Percentiles rank a stretch among this genome's conserved stretches.
phyloP scores from a whole-genome alignment of 2,113 vertebrate species.

The Thryonomys swinderianus region DNA sequence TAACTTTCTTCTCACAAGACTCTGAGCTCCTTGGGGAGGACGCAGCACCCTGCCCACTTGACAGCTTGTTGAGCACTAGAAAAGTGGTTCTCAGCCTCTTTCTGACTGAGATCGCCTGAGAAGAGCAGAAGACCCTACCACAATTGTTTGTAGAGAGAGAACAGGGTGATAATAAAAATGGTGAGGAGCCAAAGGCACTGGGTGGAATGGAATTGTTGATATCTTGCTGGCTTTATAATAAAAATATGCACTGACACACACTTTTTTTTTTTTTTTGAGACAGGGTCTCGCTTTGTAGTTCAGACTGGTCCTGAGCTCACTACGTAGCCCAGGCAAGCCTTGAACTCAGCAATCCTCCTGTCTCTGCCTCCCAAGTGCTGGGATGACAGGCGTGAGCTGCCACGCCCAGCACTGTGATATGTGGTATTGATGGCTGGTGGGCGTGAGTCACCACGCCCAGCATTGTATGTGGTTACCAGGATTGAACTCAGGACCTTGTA shows the following conservation, averaged over 20 bases:
- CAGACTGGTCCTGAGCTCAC: no score
- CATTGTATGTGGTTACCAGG: no score
- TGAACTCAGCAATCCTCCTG: no score
- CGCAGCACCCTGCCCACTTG: neutral
- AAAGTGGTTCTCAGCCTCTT: neutral
- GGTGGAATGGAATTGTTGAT: conserved; percentile 20
- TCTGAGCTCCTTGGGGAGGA: neutral
- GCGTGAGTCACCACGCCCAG: no score
- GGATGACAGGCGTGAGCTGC: no score
- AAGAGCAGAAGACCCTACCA: neutral
- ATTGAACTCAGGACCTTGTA: no score
- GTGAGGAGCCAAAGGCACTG: neutral
- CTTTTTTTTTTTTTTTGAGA: no score
- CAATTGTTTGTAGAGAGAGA: neutral
- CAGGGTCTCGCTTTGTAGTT: no score
- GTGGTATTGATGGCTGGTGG: no score
- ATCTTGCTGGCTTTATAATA: conserved; percentile 32
- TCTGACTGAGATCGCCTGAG: neutral
- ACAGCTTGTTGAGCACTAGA: neutral
- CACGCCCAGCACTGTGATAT: no score
- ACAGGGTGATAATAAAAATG: conserved; percentile 19
- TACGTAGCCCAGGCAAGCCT: no score
- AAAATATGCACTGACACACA: neutral
- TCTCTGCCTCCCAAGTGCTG: no score
- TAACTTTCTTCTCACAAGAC: neutral